These are phyloP conservation scores for Lasioglossum leucozonium DNA, from an alignment of 2,888 invertebrate genomes.

Conservation along the genomic window DNA sequence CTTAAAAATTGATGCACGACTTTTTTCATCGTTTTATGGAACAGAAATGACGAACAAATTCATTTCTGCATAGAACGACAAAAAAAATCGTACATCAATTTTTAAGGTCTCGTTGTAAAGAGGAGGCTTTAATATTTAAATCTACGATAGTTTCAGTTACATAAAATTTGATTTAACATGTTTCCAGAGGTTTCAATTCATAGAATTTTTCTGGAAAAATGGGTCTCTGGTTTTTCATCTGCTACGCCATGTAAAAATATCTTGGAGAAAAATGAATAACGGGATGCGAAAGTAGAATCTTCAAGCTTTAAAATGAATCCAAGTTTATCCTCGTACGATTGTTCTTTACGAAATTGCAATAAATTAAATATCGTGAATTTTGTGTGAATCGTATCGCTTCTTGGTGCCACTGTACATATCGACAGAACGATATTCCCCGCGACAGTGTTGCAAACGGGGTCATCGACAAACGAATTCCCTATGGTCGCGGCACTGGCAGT, in stretches of 20 bases:
- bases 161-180: background rate
- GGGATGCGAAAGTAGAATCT: no score
- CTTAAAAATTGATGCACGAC: no score
- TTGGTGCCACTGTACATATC: background rate
- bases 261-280: no score
- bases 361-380: background rate
- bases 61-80: background rate
- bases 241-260: no score
- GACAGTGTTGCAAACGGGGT: slow-evolving; percentile 27
- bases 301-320: no score
- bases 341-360: background rate
- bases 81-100: background rate
- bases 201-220: background rate
- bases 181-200: background rate
- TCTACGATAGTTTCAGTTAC: no score
- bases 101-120: background rate
- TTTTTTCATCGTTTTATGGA: no score
- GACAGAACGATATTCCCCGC: background rate
- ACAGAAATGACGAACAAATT: no score
- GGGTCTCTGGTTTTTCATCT: no score
- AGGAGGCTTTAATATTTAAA: no score
- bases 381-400: background rate
- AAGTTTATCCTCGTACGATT: no score
- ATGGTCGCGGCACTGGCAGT: background rate
- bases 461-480: slow-evolving; percentile 30